Conservation (phyloP, 1,140 invertebrate species). For the Lasioglossum albipes region DNA sequence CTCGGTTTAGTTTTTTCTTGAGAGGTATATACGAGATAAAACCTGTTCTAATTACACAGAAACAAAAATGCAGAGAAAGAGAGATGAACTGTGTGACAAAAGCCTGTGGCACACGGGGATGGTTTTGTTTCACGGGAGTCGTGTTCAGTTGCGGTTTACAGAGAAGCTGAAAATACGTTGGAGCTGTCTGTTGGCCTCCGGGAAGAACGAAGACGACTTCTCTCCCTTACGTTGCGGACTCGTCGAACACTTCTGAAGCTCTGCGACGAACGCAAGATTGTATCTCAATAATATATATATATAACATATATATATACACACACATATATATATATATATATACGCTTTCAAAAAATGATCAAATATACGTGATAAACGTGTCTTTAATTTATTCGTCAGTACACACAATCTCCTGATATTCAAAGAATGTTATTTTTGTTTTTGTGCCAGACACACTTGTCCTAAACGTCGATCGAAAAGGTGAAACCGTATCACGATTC, state of each 20-base stretch:
- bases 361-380: slow-evolving; percentile 71
- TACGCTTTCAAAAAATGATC: slow-evolving; percentile 67
- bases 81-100: not conserved
- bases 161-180: slow-evolving; percentile 27
- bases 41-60: slow-evolving; percentile 45
- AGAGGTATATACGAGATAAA: slow-evolving; percentile 34
- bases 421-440: slow-evolving; percentile 53
- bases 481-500: slow-evolving; percentile 16
- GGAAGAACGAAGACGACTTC: slow-evolving; percentile 55
- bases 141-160: slow-evolving; percentile 42
- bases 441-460: slow-evolving; percentile 20
- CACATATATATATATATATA: slow-evolving; percentile 41
- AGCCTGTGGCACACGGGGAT: not conserved
- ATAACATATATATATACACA: slow-evolving; percentile 37
- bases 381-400: slow-evolving; percentile 75
- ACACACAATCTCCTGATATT: slow-evolving; percentile 69
- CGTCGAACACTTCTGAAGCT: slow-evolving; percentile 58
- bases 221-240: slow-evolving; percentile 36
- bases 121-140: slow-evolving; percentile 17
- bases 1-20: no score
- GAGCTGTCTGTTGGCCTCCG: not conserved
- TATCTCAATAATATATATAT: slow-evolving; percentile 66
- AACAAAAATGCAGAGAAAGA: not conserved
- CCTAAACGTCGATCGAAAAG: slow-evolving; percentile 23
- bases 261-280: slow-evolving; percentile 71